Evolutionary conservation across 2,888 invertebrate genomes (phyloP), one percentile per base, ranked within the genome.

Genomic region (Carpatolechia fugitivella): DNA sequence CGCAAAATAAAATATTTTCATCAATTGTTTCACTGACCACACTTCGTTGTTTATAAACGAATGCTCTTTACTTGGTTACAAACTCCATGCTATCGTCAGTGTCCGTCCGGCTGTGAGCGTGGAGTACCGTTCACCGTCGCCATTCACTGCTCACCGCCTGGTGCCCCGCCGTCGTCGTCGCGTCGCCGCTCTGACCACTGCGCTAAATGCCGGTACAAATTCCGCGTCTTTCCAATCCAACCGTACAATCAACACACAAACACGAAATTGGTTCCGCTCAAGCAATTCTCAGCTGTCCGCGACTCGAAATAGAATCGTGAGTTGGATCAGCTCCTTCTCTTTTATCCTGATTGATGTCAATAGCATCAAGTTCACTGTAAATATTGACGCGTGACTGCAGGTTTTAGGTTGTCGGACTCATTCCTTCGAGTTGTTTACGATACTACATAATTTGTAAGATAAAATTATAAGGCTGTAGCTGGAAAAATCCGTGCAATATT

Each of bases 41-140:
- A 79, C 80, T 44, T 20, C 13, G 44, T 51, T 55, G 66, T 82
- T 85, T 84, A 80, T 80, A 85, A 85, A 82, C 80, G 74, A 68
- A 67, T 62, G 65, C 65, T 74, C 77, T 79, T 81, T 76, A 78
- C 75, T 75, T 76, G 69, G 72, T 71, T 71, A 69, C 76, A 70
- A 74, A 75, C 70, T 72, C 66, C 65, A 70, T 64, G 66, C 68
- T 57, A 47, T 69, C 68, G 70, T 69, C 73, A 73, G 75, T 80
- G 67, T 72, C 69, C 13, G 52, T 14, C 20, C 16, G 41, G 36
- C 51, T 24, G 14, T n/a, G 18, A 35, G 30, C 20, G 46, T 46
- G 24, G 53, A 47, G 33, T 24, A 46, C 31, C 31, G 47, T 29
- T 29, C 53, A 36, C 60, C 68, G 70, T 68, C 56, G 50, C 64